These are phyloP conservation scores for Campoplex nolae DNA, from an alignment of 2,888 invertebrate genomes.

Conservation along the genomic window DNA sequence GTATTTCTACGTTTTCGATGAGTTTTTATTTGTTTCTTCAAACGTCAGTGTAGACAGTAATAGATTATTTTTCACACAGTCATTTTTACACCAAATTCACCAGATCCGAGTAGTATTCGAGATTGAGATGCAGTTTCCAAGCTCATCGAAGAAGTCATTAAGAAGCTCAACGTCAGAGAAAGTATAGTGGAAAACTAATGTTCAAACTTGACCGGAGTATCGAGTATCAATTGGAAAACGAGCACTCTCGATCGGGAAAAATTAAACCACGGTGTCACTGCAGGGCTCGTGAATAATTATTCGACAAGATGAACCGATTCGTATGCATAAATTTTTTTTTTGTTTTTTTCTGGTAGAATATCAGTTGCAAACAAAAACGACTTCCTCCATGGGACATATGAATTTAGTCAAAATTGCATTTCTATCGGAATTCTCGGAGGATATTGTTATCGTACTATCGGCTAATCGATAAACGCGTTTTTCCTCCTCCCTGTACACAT, in stretches of 20 bases:
- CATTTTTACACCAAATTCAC: neutral
- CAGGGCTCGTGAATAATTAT: neutral
- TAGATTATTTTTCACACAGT: neutral
- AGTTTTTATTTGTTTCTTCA: neutral
- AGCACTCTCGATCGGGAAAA: no score
- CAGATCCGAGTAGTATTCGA: neutral
- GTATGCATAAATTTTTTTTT: neutral
- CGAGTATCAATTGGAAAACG: no score
- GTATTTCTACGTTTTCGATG: neutral
- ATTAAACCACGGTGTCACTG: neutral
- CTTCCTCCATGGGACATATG: neutral
- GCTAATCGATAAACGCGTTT: constrained; percentile 57
- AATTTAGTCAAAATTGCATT: constrained; percentile 47
- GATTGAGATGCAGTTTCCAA: neutral
- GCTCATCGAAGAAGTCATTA: neutral
- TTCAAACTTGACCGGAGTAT: no score
- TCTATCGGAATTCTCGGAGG: constrained; percentile 38
- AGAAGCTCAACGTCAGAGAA: neutral
- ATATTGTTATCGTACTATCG: constrained; percentile 38
- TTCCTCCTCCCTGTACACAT: constrained; percentile 32
- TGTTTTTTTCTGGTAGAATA: neutral
- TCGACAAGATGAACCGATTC: neutral
- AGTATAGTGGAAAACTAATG: neutral
- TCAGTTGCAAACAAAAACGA: neutral
- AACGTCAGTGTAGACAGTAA: neutral